phyloP scores from a whole-genome alignment of 1,140 invertebrate species.

The Zelostemma sp. region DNA sequence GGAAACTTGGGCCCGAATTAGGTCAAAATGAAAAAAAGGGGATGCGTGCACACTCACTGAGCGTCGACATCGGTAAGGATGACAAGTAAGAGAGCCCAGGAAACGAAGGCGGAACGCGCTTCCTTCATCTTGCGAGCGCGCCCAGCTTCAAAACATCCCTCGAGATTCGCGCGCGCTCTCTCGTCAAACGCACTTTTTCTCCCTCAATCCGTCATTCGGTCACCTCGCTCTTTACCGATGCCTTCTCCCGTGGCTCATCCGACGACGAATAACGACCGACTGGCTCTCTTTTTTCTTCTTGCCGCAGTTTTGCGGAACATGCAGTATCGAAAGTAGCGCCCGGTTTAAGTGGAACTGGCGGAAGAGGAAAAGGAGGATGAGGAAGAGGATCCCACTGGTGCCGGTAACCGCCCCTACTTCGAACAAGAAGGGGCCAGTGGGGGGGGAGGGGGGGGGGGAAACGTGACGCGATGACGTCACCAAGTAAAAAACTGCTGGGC shows the following conservation, averaged over 20 bases:
- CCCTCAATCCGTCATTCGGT: no score
- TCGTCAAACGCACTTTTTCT: no score
- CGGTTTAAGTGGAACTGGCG: constrained; percentile 33
- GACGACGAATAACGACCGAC: constrained; percentile 59
- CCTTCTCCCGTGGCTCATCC: no score
- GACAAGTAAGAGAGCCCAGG: constrained; percentile 50
- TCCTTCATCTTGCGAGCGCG: constrained; percentile 41
- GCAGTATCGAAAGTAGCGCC: constrained; percentile 59
- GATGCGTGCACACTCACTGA: no score
- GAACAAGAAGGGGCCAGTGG: constrained; percentile 24
- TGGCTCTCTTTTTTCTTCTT: constrained; percentile 62
- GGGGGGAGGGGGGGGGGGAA: constrained; percentile 23
- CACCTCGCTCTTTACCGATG: no score
- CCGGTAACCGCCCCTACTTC: constrained; percentile 29
- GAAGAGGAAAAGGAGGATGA: constrained; percentile 33
- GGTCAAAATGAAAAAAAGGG: no score
- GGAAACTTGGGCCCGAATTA: no score
- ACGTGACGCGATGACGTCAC: constrained; percentile 40
- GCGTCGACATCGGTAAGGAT: constrained; percentile 54
- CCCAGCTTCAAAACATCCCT: constrained; percentile 54
- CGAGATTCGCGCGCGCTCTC: constrained; percentile 1
- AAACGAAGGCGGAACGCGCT: constrained; percentile 48
- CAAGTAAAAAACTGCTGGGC: constrained; percentile 45
- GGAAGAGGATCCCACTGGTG: constrained; percentile 34
- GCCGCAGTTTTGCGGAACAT: constrained; percentile 67